Evolutionary conservation across 1,140 invertebrate genomes (phyloP), one percentile per base, ranked within the genome.

Genomic region (Drosophila setifemur): DNA sequence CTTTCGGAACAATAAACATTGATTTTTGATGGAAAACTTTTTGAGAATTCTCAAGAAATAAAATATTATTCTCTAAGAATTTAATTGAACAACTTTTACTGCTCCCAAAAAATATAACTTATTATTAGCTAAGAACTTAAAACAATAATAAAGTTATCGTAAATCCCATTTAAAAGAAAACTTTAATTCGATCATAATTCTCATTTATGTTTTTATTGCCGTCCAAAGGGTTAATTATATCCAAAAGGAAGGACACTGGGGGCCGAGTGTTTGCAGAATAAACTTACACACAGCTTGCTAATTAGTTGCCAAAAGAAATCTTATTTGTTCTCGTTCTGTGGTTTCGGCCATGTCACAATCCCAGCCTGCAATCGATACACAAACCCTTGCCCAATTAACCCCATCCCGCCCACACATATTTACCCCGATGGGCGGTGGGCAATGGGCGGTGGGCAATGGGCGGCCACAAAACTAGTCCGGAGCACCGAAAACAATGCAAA

Each of bases 281-380:
- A 73, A 73, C 73, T 50, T 55, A 39, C 44, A 39, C 2, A 37
- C 49, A 64, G 43, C 11, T 66, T 72, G 44, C 81, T 86, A 85
- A 85, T 85, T 85, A 85, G 81, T 85, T 85, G 53, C 55, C 54
- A 78, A 60, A 61, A 66, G 81, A 85, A 85, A 81, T 76, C 72
- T 67, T 81, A 63, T 81, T 86, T 81, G 75, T 69, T 83, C 48
- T 35, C 45, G 43, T 48, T 74, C 40, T 71, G 55, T 58, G 52
- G 43, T 40, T 28, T 26, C 14, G 37, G 47, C 37, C 73, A 45
- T 77, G 68, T 82, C 77, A 73, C 82, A 82, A 47, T 43, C 48
- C 31, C 23, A 44, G 37, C 23, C 37, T 33, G 40, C 48, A 66
- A 67, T 53, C 60, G 61, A 69, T 55, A 70, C 43, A 48, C 53